A percentile compares a stretch with the other conserved stretches of the same genome.
Conservation (phyloP, 2,113 vertebrate species). For the Pygoscelis adeliae region DNA sequence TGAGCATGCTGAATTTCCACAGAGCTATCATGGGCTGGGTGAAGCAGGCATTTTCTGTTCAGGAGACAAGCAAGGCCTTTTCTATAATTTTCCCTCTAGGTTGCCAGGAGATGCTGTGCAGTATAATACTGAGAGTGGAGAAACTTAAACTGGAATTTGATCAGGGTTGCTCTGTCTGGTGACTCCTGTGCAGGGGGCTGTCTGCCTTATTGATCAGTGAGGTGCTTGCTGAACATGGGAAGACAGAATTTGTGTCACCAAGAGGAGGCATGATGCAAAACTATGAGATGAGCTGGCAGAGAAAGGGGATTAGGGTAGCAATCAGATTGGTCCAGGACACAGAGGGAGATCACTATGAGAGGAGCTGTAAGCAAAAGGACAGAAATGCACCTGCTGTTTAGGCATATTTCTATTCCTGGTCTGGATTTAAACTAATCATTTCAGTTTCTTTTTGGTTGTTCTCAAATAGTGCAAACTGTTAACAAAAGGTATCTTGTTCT, state of each 20-base stretch:
- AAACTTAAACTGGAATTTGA: background rate
- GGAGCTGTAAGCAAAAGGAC: background rate
- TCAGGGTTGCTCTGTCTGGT: fast-evolving
- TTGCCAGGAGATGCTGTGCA: background rate
- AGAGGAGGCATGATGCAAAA: background rate
- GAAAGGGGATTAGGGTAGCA: background rate
- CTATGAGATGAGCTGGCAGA: background rate
- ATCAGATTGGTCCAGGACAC: background rate
- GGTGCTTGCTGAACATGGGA: background rate
- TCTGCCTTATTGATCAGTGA: background rate
- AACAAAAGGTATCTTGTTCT: background rate
- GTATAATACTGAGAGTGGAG: fast-evolving
- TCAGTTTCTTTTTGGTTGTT: background rate
- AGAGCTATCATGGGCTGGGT: background rate
- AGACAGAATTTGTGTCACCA: background rate
- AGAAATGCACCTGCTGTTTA: background rate
- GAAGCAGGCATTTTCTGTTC: background rate
- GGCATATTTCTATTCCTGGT: background rate
- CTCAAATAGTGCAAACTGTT: background rate
- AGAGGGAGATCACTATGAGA: background rate
- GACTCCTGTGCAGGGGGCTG: background rate
- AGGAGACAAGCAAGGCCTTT: background rate
- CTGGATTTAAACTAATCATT: background rate
- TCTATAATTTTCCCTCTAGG: background rate
- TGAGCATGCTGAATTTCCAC: background rate